Percentiles rank a stretch among this genome's conserved stretches.
phyloP scores from a whole-genome alignment of 1,140 invertebrate genomes.

The Bombus cullumanus region DNA sequence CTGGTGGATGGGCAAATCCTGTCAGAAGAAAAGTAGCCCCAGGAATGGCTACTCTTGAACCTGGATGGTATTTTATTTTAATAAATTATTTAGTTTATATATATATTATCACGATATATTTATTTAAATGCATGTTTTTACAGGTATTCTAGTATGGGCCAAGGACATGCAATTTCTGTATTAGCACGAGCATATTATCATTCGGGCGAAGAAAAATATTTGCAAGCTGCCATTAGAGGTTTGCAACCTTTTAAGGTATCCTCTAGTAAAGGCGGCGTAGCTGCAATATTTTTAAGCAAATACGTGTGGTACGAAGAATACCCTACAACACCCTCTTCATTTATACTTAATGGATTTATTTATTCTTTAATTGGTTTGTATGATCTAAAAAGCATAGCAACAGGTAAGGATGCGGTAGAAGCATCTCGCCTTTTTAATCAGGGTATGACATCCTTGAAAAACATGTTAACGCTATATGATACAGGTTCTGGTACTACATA shows the following conservation, averaged over 20 bases:
- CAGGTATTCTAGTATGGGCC: conserved; percentile 98
- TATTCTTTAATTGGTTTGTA: conserved; percentile 98
- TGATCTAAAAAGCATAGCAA: conserved; percentile 91
- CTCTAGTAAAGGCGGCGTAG: conserved; percentile 90
- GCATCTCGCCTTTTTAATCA: conserved; percentile 91
- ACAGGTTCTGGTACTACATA: conserved; percentile 98
- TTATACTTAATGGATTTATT: conserved; percentile 99
- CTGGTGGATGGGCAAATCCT: conserved; percentile 95
- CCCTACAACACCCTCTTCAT: conserved; percentile 96
- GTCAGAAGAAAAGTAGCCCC: conserved; percentile 90
- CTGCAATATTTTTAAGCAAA: conserved; percentile 91
- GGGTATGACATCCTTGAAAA: conserved; percentile 95
- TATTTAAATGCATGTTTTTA: conserved; percentile 8
- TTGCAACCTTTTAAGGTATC: conserved; percentile 91
- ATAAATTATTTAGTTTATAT: conserved; percentile 2
- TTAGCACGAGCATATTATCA: conserved; percentile 94
- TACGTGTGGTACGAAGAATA: conserved; percentile 98
- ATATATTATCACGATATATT: not conserved
- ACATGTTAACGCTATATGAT: conserved; percentile 95
- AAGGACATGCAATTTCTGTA: conserved; percentile 97
- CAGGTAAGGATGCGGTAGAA: conserved; percentile 84
- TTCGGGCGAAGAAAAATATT: conserved; percentile 89
- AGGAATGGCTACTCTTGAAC: conserved; percentile 90
- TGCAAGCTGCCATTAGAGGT: conserved; percentile 91
- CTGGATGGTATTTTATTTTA: conserved; percentile 88